Evolutionary conservation across 2,113 vertebrate species (phyloP), one percentile per base, ranked within the genome.

Genomic region (Dolichotis patagonum): DNA sequence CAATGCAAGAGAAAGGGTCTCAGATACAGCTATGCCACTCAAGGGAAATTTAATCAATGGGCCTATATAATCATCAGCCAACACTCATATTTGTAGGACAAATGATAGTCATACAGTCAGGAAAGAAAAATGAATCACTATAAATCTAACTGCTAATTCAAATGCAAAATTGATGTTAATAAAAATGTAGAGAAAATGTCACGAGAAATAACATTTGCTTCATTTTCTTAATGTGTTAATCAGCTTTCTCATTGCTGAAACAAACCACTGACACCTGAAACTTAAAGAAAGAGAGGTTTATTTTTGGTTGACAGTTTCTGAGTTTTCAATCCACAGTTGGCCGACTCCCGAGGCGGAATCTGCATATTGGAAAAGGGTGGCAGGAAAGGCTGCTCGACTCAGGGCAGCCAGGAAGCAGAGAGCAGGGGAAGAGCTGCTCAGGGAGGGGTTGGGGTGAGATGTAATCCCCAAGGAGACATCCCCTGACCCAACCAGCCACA

Each of bases 131-230:
- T 19, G 22, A 75, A 22, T 30, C 1, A 65, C 54, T 41, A 56
- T 32, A 11, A 89, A 78, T 67, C 24, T 35, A 43, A n/a, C 62
- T 43, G 7, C 6, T 86, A 93, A 93, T 97, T 32, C 28, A 92
- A 93, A 43, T 56, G 8, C 41, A 35, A 93, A 83, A 67, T 19
- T 41, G 14, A 67, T 35, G 17, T 13, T 9, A 30, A 46, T 24
- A 88, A 54, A 89, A 58, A 65, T 0, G 32, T 19, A 89, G 30
- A 62, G 54, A 81, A 91, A 88, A 41, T 12, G 12, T 41, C n/a
- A 14, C 46, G 41, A 78, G 24, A 91, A 88, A 54, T 32, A 85
- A 62, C 46, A 38, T 7, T 85, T 38, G 35, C 43, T 63, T 5
- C 5, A n/a, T 56, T 77, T 52, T 35, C 19, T 80, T 32, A 54